Percentiles rank a stretch among this genome's conserved stretches.
phyloP scores from a whole-genome alignment of 1,140 invertebrate genomes.

The Myzus persicae region DNA sequence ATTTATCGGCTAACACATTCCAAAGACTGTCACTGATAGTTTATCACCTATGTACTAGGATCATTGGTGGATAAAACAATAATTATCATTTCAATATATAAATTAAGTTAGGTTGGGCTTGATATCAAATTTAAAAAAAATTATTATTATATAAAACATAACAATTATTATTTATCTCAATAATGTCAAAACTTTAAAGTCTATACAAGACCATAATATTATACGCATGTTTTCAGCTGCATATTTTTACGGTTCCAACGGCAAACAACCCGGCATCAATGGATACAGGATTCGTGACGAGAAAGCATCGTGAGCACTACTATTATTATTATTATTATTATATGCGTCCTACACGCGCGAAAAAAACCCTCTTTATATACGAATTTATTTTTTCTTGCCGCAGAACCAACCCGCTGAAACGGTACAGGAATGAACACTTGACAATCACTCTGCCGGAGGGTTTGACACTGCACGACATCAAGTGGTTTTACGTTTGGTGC shows the following conservation, averaged over 20 bases:
- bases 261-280: conserved; percentile 71
- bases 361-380: background rate
- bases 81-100: background rate
- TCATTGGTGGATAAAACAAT: background rate
- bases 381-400: conserved; percentile 59
- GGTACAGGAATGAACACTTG: conserved; percentile 80
- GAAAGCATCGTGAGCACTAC: conserved; percentile 70
- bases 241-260: conserved; percentile 84
- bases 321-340: background rate
- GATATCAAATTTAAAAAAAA: background rate
- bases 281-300: conserved; percentile 83
- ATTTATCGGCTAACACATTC: background rate
- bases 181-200: background rate
- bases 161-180: background rate
- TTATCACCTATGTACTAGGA: background rate
- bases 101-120: background rate
- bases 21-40: background rate
- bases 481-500: conserved; percentile 90
- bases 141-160: background rate
- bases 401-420: conserved; percentile 74
- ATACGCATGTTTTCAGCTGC: conserved; percentile 71
- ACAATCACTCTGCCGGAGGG: conserved; percentile 86
- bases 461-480: conserved; percentile 80
- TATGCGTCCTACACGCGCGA: background rate
- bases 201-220: background rate